Base-by-base conservation (phyloP, 2,888 invertebrate genomes). In the Sphaerophoria rueppellii region DNA sequence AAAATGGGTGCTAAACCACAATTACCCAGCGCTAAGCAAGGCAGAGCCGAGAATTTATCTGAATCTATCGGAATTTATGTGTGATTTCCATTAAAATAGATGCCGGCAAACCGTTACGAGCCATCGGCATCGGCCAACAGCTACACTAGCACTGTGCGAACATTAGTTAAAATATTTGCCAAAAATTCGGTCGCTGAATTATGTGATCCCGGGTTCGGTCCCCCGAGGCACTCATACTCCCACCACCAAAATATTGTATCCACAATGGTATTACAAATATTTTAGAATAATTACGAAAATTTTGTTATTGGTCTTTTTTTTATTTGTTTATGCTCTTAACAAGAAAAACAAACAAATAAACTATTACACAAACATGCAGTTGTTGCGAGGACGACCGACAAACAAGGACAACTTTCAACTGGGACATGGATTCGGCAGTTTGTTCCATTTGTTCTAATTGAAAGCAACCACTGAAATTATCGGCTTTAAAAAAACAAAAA, bases 111-210 rank as follows among this genome's bases (percentile, higher is more conserved):
- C 12, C 67, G 60, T 73, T 67, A 58, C 40, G 55, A 63, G 52
- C 7, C 35, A 67, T 40, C 67, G 24, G 50, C 11, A 34, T 7
- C 43, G 37, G 3, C 65, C 14, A 52, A 14, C 35, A 24, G 35
- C 16, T 52, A 24, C 24, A 16, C 52, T 70, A 67, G 67, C 82
- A 50, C 67, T 40, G 73, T 50, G 48, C 24, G 72, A 69, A 72
- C 76, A 82, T 76, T 82, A 54, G 76, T 82, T 72, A 72, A 67
- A 82, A 77, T 82, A 82, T 82, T 77, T 72, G 67, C 76, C 65
- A 76, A 81, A 71, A 67, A 48, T 14, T 37, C 37, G 60, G 71
- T 5, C 61, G 76, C 48, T 82, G 67, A 76, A 73, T 82, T 76
- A 82, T 82, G 67, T 70, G 37, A 75, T 75, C 74, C 12, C 50